Conservation (phyloP, 2,888 invertebrate genomes). For the Bhutanitis thaidina region DNA sequence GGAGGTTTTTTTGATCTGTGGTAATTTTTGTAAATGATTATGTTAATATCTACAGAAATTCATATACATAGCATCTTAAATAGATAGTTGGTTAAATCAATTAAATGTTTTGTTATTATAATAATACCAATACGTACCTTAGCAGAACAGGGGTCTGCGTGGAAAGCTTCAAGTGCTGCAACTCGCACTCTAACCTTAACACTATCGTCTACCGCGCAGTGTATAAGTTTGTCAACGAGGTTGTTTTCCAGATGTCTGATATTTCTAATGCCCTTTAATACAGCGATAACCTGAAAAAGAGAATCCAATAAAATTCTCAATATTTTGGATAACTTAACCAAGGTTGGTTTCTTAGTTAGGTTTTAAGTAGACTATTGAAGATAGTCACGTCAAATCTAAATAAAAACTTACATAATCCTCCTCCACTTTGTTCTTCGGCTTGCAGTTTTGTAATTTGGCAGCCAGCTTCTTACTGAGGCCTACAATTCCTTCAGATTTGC, state of each 20-base stretch:
- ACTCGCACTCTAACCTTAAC: slow-evolving; percentile 85
- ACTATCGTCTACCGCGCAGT: slow-evolving; percentile 81
- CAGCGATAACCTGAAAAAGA: slow-evolving; percentile 83
- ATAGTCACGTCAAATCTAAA: too few relatives aligned
- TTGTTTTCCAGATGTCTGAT: slow-evolving; percentile 83
- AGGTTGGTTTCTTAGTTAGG: too few relatives aligned
- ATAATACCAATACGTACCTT: slow-evolving; percentile 46
- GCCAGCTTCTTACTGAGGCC: slow-evolving; percentile 82
- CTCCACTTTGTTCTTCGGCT: slow-evolving; percentile 81
- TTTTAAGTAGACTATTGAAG: too few relatives aligned
- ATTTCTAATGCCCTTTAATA: slow-evolving; percentile 91
- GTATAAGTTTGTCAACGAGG: slow-evolving; percentile 79
- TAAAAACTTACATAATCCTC: slow-evolving; percentile 79
- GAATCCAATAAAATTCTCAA: too few relatives aligned
- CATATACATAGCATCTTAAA: too few relatives aligned
- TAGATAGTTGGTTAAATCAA: too few relatives aligned
- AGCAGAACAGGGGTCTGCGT: slow-evolving; percentile 83
- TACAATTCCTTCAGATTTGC: slow-evolving; percentile 77
- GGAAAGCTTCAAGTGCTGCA: slow-evolving; percentile 88
- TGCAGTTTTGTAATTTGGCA: slow-evolving; percentile 84
- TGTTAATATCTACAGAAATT: too few relatives aligned
- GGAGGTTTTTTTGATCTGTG: slow-evolving; percentile 71
- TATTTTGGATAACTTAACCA: too few relatives aligned
- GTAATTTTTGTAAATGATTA: too few relatives aligned
- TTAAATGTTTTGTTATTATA: too few relatives aligned